These are phyloP conservation scores for Alaudala cheleensis DNA, from an alignment of 2,113 vertebrate species.

Conservation along the genomic window DNA sequence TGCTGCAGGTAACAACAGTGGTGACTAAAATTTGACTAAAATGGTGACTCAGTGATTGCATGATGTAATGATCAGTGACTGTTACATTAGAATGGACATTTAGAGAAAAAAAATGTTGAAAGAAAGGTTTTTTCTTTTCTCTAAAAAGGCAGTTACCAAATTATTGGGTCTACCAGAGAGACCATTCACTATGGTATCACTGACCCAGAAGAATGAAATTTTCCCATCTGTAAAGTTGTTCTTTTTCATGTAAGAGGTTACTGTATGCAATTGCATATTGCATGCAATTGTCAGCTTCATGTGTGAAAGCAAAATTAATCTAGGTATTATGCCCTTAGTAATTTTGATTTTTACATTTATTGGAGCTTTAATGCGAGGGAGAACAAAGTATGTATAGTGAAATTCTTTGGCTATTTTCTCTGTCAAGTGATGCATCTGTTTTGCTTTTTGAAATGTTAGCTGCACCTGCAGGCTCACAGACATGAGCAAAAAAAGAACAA, in stretches of 20 bases:
- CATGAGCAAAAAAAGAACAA: fast-evolving
- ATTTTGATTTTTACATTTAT: neutral
- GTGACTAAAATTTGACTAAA: neutral
- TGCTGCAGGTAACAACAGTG: neutral
- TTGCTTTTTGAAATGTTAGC: neutral
- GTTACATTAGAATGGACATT: neutral
- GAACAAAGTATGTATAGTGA: neutral
- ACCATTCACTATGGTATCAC: neutral
- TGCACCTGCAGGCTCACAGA: neutral
- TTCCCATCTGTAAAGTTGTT: neutral
- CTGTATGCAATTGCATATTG: neutral
- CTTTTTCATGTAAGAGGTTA: neutral
- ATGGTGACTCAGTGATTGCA: neutral
- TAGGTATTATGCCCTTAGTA: neutral
- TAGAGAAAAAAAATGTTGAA: constrained; percentile 31
- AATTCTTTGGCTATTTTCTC: neutral
- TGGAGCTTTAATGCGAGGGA: neutral
- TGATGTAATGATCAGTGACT: neutral
- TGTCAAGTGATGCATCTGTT: neutral
- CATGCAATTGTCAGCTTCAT: neutral
- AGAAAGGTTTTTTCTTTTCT: constrained; percentile 26
- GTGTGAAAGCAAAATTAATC: neutral
- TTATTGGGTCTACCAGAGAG: constrained; percentile 20
- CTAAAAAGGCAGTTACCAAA: neutral
- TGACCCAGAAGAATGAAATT: constrained; percentile 18